Conservation (phyloP, 2,113 vertebrate genomes). For the Meriones unguiculatus region DNA sequence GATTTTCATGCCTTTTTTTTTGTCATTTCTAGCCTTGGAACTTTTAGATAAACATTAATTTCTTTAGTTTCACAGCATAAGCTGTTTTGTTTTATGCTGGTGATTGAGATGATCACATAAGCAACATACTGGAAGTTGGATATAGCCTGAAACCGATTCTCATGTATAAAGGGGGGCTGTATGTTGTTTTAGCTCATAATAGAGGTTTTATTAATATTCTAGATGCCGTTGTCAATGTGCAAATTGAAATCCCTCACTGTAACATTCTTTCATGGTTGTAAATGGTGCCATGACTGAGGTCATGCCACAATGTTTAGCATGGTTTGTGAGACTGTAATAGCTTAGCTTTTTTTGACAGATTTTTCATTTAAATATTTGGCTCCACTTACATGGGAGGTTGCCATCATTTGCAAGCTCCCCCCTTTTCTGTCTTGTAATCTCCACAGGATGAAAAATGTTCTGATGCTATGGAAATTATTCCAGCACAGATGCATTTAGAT, state of each 20-base stretch:
- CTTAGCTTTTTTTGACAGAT: conserved; percentile 69
- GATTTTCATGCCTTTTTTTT: neutral
- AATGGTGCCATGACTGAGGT: conserved; percentile 62
- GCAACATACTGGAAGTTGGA: conserved; percentile 21
- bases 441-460: conserved; percentile 80
- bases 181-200: conserved; percentile 23
- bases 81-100: neutral
- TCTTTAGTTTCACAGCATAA: conserved; percentile 2
- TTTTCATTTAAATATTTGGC: conserved; percentile 81
- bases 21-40: neutral
- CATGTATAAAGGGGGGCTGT: neutral
- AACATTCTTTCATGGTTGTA: conserved; percentile 63
- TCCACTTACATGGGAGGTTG: conserved; percentile 68
- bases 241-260: conserved; percentile 71
- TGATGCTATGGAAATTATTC: conserved; percentile 84
- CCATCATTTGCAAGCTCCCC: conserved; percentile 75
- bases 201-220: conserved; percentile 72
- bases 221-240: conserved; percentile 48
- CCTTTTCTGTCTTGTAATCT: conserved; percentile 73
- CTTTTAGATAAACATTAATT: neutral
- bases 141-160: conserved; percentile 29
- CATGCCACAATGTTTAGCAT: conserved; percentile 62
- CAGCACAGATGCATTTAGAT: conserved; percentile 86
- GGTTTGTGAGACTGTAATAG: conserved; percentile 65
- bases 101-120: neutral